Evolutionary conservation across 1,140 invertebrate species (phyloP), one percentile per base, ranked within the genome.

Genomic region (Eupristina koningsbergeri): DNA sequence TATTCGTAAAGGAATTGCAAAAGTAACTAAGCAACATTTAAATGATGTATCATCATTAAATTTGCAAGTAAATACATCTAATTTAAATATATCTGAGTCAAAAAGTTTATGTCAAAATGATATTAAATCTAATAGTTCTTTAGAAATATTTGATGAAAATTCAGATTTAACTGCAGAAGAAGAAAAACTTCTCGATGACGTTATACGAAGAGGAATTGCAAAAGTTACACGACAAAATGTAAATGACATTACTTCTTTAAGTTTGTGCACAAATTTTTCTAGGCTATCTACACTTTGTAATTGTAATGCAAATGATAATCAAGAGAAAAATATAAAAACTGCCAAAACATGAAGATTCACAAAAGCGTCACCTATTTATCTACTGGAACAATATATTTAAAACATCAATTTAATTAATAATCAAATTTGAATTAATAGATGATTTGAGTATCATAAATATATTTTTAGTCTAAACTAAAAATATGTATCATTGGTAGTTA

Each of bases 151-250:
- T 34, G 73, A 74, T 50, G 93, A 94, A 82, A 94, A 94, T 87
- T 95, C 94, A 36, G 94, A 94, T 87, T 87, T 94, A 34, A 94
- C 93, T 50, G 94, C 94, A 7, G 94, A 95, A 22, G 95, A 94
- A 85, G 95, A 95, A 61, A 93, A 96, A 84, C 92, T 97, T 67
- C 89, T 97, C 0, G 94, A 95, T 47, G 95, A 97, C 87, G 96
- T 96, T 86, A 97, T 97, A 87, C 94, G 95, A 77, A 96, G 95
- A 6, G 96, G 94, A 63, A 96, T 96, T 94, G 94, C 95, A 71
- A 95, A 96, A 86, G 88, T 85, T 22, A 85, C 84, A 47, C 17
- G 84, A 36, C 80, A 85, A 82, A 82, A 82, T 64, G 80, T 85
- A 26, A 63, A 82, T 73, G 75, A 85, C 34, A 76, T 85, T 61